These are phyloP conservation scores for Diabrotica balteata DNA, from an alignment of 2,888 invertebrate species.

Conservation along the genomic window DNA sequence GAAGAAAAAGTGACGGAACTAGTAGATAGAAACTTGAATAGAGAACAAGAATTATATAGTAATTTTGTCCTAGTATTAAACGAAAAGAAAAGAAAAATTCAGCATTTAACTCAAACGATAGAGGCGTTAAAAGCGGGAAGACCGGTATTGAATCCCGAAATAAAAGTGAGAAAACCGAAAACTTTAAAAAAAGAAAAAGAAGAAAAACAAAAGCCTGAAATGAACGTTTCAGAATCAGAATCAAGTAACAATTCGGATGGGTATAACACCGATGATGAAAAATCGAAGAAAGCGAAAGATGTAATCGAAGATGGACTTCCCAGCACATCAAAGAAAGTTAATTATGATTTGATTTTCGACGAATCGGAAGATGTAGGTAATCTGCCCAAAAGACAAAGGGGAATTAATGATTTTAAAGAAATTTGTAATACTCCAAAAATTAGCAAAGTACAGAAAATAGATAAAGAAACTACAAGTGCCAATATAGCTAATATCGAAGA, in stretches of 20 bases:
- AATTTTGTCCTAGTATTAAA: slow-evolving; percentile 53
- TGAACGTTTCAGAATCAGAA: slow-evolving; percentile 41
- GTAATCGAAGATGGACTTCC: slow-evolving; percentile 20
- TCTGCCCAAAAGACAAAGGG: slow-evolving; percentile 42
- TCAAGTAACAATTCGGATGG: slow-evolving; percentile 24
- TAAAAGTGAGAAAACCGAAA: slow-evolving; percentile 30
- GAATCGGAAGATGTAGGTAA: slow-evolving; percentile 22
- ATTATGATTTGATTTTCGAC: slow-evolving; percentile 37
- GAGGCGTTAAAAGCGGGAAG: slow-evolving; percentile 46
- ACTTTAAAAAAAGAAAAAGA: slow-evolving; percentile 32
- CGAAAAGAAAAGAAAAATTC: slow-evolving; percentile 55
- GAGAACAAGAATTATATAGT: slow-evolving; percentile 50
- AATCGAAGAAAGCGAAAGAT: slow-evolving; percentile 19
- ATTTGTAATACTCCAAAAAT: slow-evolving; percentile 1
- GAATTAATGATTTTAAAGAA: neutral
- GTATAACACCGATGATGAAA: slow-evolving; percentile 43
- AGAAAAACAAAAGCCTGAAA: slow-evolving; percentile 22
- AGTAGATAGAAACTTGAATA: slow-evolving; percentile 41
- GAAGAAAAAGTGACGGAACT: slow-evolving; percentile 45
- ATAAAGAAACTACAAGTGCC: slow-evolving; percentile 4
- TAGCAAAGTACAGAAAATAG: neutral
- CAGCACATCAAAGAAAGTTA: slow-evolving; percentile 39
- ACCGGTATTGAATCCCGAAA: slow-evolving; percentile 39
- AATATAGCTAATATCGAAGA: slow-evolving; percentile 21
- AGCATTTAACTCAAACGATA: slow-evolving; percentile 53